Evolutionary conservation across 1,140 invertebrate genomes (phyloP), one percentile per base, ranked within the genome.

Genomic region (Orius insidiosus): DNA sequence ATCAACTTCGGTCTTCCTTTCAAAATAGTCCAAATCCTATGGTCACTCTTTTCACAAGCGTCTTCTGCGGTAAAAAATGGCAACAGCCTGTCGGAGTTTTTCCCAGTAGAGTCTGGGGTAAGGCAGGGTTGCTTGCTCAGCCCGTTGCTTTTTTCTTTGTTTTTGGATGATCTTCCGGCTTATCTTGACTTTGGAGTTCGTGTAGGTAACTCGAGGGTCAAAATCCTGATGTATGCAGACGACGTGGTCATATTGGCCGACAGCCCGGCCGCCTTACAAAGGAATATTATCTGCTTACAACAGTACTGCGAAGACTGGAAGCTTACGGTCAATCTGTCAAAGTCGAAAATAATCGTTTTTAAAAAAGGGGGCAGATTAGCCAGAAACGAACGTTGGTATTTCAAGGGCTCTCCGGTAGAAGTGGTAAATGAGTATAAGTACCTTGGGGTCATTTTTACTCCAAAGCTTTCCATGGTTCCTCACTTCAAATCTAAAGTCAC

Each of bases 321-420:
- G 6, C 33, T 52, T n/a, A 44, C 14, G 24, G 47, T 55, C 3
- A 55, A 55, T 24, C 34, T 46, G 5, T 49, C 46, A 10, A 56
- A 56, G 50, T 54, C 52, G 10, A 56, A 53, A 37, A 45, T 55
- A 31, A 16, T 56, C 11, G 44, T 53, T 31, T 55, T 55, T 45
- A 32, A 45, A 36, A 45, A 47, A 19, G 50, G 53, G 1, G 50
- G 56, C 2, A 41, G 35, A 18, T n/a, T n/a, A n/a, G n/a, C 9
- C 6, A n/a, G 19, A 16, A 35, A n/a, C 32, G 33, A 49, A 18
- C 31, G 5, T 6, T 42, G 41, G 31, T 14, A 14, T 24, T 49
- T 15, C 15, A 45, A 36, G 1, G 41, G 41, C 3, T 10, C 35
- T 16, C 5, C 3, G 10, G 18, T 45, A 3, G 41, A 49, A 38